Percentiles rank a stretch among this genome's conserved stretches.
These are phyloP conservation scores for Apodemia hepburni DNA, from an alignment of 2,888 invertebrate species.

Conservation along the genomic window DNA sequence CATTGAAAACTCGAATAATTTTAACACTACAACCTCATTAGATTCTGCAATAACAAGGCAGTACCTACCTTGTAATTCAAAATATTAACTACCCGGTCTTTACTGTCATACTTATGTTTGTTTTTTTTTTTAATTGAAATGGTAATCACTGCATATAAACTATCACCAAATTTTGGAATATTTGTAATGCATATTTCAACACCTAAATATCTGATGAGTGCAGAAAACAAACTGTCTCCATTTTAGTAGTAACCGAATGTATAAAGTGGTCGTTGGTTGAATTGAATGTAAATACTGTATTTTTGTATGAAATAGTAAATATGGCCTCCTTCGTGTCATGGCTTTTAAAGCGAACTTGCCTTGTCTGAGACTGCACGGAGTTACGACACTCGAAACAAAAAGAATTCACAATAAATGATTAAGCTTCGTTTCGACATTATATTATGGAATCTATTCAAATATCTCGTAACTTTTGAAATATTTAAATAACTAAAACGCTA, in stretches of 20 bases:
- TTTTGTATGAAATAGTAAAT: slow-evolving; percentile 47
- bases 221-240: background rate
- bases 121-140: background rate
- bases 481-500: too few species aligned
- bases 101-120: too few species aligned
- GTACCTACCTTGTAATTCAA: too few species aligned
- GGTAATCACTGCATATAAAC: background rate
- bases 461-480: background rate
- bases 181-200: background rate
- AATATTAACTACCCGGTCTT: too few species aligned
- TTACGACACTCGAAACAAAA: slow-evolving; percentile 12
- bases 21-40: too few species aligned
- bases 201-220: background rate
- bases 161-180: background rate
- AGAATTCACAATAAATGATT: background rate
- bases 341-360: slow-evolving; percentile 49
- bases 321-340: slow-evolving; percentile 50
- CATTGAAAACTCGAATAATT: too few species aligned
- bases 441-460: background rate
- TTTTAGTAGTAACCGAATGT: background rate
- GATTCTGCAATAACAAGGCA: too few species aligned
- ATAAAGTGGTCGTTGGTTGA: slow-evolving; percentile 26
- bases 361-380: slow-evolving; percentile 51
- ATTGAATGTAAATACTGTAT: slow-evolving; percentile 42
- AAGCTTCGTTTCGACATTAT: background rate